phyloP scores from a whole-genome alignment of 2,888 invertebrate genomes.

The Andrena hattorfiana region DNA sequence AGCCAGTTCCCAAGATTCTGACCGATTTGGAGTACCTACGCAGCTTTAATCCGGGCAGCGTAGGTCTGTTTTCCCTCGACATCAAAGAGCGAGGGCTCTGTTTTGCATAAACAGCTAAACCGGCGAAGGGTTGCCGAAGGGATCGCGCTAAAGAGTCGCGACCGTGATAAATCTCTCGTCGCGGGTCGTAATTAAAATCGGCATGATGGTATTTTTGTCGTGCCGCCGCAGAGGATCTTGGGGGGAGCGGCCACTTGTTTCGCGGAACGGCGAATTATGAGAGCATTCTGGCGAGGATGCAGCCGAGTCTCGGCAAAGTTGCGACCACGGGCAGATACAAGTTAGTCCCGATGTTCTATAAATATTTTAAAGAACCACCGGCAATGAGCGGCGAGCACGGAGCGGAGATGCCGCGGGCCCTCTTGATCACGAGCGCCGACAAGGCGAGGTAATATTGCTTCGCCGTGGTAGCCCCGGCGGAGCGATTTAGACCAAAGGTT shows the following conservation, averaged over 20 bases:
- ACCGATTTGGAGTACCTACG: not conserved
- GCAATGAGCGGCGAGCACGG: not conserved
- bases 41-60: constrained; percentile 11
- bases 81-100: constrained; percentile 43
- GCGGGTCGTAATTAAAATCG: constrained; percentile 45
- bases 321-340: not conserved
- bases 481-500: not conserved
- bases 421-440: not conserved
- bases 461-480: not conserved
- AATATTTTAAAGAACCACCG: constrained; percentile 1
- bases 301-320: not conserved
- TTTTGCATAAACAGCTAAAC: constrained; percentile 54
- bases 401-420: not conserved
- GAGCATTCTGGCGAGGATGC: not conserved
- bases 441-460: not conserved
- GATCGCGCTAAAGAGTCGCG: constrained; percentile 32
- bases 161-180: constrained; percentile 47
- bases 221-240: not conserved
- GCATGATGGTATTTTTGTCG: constrained; percentile 23
- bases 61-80: constrained; percentile 22
- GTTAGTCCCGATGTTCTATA: constrained; percentile 5
- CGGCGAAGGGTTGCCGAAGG: constrained; percentile 33
- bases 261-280: not conserved
- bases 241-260: not conserved
- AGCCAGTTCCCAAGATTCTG: not conserved